Percentiles rank a stretch among this genome's conserved stretches.
Evolutionary conservation across 2,888 invertebrate species (phyloP).

Genomic region (Nebria salina): DNA sequence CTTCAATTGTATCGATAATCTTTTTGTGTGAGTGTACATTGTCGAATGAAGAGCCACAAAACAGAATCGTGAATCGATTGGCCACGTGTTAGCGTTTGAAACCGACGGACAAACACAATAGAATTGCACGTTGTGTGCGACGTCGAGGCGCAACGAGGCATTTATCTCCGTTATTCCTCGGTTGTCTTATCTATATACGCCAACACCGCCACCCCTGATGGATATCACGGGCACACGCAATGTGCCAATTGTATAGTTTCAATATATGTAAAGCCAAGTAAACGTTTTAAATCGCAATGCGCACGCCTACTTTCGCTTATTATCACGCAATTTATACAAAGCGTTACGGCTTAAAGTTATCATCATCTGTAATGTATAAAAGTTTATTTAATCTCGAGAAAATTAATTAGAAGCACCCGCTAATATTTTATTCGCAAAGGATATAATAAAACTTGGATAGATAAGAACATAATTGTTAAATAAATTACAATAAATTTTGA

Average conservation of each 20-base stretch:
- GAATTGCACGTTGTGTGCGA: neutral
- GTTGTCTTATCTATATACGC: slow-evolving; percentile 18
- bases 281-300: slow-evolving; percentile 14
- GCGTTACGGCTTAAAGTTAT: neutral
- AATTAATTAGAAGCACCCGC: neutral
- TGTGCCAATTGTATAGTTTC: neutral
- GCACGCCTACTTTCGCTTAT: slow-evolving; percentile 2
- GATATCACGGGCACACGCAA: slow-evolving; percentile 28
- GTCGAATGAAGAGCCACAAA: neutral
- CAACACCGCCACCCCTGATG: slow-evolving; percentile 5
- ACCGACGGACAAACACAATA: neutral
- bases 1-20: neutral
- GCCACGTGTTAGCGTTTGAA: neutral
- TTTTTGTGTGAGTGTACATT: neutral
- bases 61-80: neutral
- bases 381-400: neutral
- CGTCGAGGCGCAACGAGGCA: slow-evolving; percentile 19
- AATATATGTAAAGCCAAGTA: neutral
- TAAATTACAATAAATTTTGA: too few species aligned
- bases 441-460: slow-evolving; percentile 1
- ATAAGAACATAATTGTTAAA: slow-evolving; percentile 11
- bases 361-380: neutral
- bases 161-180: slow-evolving; percentile 34
- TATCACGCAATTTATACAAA: neutral
- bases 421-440: neutral